Evolutionary conservation across 2,113 vertebrate species (phyloP), one percentile per base, ranked within the genome.

Genomic region (Pavo muticus): DNA sequence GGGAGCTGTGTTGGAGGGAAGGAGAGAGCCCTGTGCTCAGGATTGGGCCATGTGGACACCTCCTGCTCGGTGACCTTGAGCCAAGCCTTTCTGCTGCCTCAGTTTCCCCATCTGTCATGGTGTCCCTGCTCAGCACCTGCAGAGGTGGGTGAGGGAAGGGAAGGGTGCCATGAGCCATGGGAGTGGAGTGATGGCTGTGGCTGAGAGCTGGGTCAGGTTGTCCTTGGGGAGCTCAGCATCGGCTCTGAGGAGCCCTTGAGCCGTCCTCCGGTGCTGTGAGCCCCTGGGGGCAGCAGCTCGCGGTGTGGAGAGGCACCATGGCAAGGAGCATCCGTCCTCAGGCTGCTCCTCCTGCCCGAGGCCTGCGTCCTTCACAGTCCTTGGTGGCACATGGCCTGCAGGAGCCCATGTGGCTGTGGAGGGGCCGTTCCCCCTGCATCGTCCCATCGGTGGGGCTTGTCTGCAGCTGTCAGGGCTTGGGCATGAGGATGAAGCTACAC

Each of bases 331-430:
- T 13, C 60, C n/a, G 60, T 83, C 75, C 72, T 80, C n/a, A 27
- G 48, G 54, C 1, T 0, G 50, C 80, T 80, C 75, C 72, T 94
- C 50, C 90, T 39, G 6, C 16, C 79, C 3, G 7, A 88, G 93
- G 68, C 75, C 85, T 0, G 0, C 81, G 95, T 47, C 94, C 95
- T 96, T 96, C 93, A 84, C 88, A 91, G 95, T 93, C 96, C 96
- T 95, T 96, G 86, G 64, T 6, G 6, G 60, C 4, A 0, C 7
- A 40, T 52, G n/a, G 84, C 60, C 68, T 10, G 1, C 0, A 5
- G 82, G 72, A 93, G 60, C 59, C 85, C 67, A 24, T 7, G 10
- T 79, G 65, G 65, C 30, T 15, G 19, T 25, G 27, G 40, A 67
- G 42, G 29, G 42, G 40, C 67, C 2, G 2, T 44, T 72, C 48